Conservation (phyloP, 2,888 invertebrate genomes). For the Sarcophaga rosellei region DNA sequence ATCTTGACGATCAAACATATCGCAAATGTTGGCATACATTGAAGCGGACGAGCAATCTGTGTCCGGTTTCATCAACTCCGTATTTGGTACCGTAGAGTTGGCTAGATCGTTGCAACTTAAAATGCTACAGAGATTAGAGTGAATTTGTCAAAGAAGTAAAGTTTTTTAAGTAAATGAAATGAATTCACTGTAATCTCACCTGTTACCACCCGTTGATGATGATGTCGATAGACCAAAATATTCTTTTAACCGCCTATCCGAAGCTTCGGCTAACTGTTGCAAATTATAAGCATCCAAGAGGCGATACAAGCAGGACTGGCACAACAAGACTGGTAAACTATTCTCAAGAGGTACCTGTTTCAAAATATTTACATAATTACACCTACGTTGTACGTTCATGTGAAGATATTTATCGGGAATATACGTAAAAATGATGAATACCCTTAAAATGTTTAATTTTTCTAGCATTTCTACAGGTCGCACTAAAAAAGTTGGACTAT, state of each 20-base stretch:
- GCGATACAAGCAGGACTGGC: conserved; percentile 76
- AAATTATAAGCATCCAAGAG: conserved; percentile 76
- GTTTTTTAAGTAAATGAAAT: conserved; percentile 26
- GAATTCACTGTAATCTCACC: conserved; percentile 70
- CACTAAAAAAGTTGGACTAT: conserved; percentile 74
- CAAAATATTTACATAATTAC: conserved; percentile 38
- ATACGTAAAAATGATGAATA: conserved; percentile 29
- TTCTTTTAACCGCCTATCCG: conserved; percentile 74
- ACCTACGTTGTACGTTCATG: background rate
- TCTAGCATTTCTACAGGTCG: conserved; percentile 76
- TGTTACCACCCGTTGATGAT: conserved; percentile 31
- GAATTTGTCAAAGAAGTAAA: conserved; percentile 68
- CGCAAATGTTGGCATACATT: conserved; percentile 74
- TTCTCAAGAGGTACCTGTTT: conserved; percentile 70
- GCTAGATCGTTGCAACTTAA: conserved; percentile 45
- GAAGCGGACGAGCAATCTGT: conserved; percentile 63
- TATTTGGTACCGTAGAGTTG: conserved; percentile 36
- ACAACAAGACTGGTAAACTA: conserved; percentile 74
- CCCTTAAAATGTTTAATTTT: conserved; percentile 74
- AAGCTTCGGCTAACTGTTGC: conserved; percentile 75
- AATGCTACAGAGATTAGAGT: conserved; percentile 71
- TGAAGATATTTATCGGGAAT: conserved; percentile 2
- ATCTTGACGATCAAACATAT: conserved; percentile 74
- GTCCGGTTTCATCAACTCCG: conserved; percentile 64
- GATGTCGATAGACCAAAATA: conserved; percentile 69